Conservation (phyloP, 2,888 invertebrate species). For the Amphipoea oculea region DNA sequence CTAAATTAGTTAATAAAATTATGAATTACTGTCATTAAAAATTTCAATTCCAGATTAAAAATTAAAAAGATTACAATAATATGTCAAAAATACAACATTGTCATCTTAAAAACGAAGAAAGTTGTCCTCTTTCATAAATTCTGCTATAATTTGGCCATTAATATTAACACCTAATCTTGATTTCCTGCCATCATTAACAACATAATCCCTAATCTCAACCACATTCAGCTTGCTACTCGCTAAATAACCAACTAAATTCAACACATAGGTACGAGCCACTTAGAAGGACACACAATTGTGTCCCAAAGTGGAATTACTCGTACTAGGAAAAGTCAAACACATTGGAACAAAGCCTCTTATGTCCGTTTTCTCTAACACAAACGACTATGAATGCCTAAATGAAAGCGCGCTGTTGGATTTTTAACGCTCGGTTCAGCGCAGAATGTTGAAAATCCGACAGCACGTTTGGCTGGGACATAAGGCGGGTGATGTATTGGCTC, state of each 20-base stretch:
- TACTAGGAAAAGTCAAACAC: slow-evolving; percentile 59
- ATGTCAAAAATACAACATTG: no score
- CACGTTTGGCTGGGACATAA: not conserved
- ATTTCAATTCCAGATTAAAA: no score
- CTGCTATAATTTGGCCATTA: no score
- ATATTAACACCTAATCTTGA: not conserved
- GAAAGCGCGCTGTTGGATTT: not conserved
- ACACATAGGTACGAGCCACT: slow-evolving; percentile 27
- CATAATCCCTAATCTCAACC: not conserved
- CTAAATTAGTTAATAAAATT: no score
- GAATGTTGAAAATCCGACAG: not conserved
- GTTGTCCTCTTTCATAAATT: no score
- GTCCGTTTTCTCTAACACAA: not conserved
- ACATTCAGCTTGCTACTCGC: not conserved
- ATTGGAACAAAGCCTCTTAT: slow-evolving; percentile 39
- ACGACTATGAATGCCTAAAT: not conserved
- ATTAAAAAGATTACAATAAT: no score
- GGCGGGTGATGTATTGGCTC: slow-evolving; percentile 12
- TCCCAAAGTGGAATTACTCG: slow-evolving; percentile 55
- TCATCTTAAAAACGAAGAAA: no score
- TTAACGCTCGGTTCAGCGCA: not conserved
- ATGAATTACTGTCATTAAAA: no score
- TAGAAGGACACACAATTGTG: slow-evolving; percentile 36
- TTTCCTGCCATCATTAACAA: not conserved
- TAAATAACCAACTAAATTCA: slow-evolving; percentile 17